Base-by-base conservation (phyloP, 2,113 vertebrate genomes). In the Rhinogobius similis region DNA sequence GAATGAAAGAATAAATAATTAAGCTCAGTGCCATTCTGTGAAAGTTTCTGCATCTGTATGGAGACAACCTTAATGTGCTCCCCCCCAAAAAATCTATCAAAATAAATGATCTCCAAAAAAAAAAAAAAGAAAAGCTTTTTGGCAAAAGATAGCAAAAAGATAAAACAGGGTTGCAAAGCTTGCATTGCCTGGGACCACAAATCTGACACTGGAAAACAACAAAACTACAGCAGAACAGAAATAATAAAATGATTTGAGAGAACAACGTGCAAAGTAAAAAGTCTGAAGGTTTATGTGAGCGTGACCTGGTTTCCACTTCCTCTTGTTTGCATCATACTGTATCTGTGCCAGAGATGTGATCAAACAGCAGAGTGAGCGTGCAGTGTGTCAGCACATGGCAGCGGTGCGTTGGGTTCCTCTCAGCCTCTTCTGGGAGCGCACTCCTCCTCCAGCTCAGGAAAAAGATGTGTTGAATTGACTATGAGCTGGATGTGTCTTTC, bases 291-390 rank as follows among this genome's bases (percentile, higher is more conserved):
- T 62, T 87, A 70, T 55, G 10, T 78, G 67, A 79, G 73, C 56
- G 2, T 86, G 84, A 88, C 90, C 89, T 86, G 88, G 75, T 84
- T 91, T 89, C 78, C 65, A 78, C 78, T 82, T 58, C 64, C 76
- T 63, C 64, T 76, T 70, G 80, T 87, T 82, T 87, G 79, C 78
- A 76, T 77, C 67, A 68, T 75, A 70, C 76, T 78, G 72, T 81
- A 78, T 82, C 65, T 71, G 68, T 70, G 79, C 69, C 43, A 44
- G 72, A 85, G 78, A 86, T 73, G 71, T 70, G 73, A 88, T 91
- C 90, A 89, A 86, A 89, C 81, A 39, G 46, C 52, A 69, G 82
- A 81, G 81, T 81, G 80, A 66, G 81, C 75, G 80, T 62, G 65
- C 78, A 67, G 68, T 67, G 77, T 86, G 76, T 81, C 77, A 69